phyloP scores from a whole-genome alignment of 2,113 vertebrate genomes.

The Corydoras maculifer region DNA sequence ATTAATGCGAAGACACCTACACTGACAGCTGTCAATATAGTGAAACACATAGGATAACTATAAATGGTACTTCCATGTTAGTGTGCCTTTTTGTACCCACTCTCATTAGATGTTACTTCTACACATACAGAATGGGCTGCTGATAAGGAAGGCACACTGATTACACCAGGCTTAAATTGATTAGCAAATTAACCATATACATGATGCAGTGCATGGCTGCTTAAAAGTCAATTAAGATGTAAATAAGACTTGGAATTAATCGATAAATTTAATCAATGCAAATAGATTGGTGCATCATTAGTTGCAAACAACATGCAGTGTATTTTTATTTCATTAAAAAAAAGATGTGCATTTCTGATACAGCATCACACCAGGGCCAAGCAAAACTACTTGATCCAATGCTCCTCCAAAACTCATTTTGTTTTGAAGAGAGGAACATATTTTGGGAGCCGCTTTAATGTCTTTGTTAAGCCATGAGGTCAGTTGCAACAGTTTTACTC shows the following conservation, averaged over 20 bases:
- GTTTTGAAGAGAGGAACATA: conserved; percentile 13
- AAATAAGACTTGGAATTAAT: conserved; percentile 31
- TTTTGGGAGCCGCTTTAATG: conserved; percentile 21
- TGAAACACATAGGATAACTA: not conserved
- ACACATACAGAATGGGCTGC: conserved; percentile 5
- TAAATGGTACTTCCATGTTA: not conserved
- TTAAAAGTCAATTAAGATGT: conserved; percentile 35
- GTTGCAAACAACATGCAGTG: conserved; percentile 14
- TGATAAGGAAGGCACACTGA: conserved; percentile 22
- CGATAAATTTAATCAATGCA: conserved; percentile 28
- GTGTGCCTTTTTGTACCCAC: not conserved
- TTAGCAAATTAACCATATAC: conserved; percentile 26
- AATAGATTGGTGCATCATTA: conserved; percentile 24
- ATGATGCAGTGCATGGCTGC: conserved; percentile 14
- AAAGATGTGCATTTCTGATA: not conserved
- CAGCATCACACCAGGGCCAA: too few species aligned
- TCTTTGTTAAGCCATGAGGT: conserved; percentile 30
- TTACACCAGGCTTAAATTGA: conserved; percentile 30
- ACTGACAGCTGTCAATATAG: conserved; percentile 4
- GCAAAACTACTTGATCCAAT: conserved; percentile 9
- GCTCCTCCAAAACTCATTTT: conserved; percentile 12
- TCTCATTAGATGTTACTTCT: conserved; percentile 9
- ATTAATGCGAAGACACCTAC: not conserved
- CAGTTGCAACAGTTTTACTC: conserved; percentile 30
- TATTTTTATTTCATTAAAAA: not conserved